A percentile compares a stretch with the other conserved stretches of the same genome.
phyloP scores from a whole-genome alignment of 2,888 invertebrate species.

The Odiellus spinosus region DNA sequence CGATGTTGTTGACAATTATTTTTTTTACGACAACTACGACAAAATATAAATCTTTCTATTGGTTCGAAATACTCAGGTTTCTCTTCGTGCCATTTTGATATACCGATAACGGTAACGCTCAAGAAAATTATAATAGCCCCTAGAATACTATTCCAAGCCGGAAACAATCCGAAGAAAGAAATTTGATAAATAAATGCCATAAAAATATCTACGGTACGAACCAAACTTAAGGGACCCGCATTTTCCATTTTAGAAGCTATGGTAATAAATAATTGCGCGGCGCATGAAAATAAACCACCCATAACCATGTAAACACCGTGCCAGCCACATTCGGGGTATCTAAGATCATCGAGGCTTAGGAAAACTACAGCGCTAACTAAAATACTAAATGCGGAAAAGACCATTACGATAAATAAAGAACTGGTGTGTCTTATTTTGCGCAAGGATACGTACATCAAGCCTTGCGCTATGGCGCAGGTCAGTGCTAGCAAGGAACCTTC shows the following conservation, averaged over 20 bases:
- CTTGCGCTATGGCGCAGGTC: slow-evolving; percentile 2
- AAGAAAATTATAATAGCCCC: slow-evolving; percentile 9
- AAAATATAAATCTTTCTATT: too few species aligned
- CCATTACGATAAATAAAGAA: slow-evolving; percentile 4
- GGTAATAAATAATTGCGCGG: slow-evolving; percentile 10
- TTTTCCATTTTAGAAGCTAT: slow-evolving; percentile 10
- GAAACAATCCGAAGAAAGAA: slow-evolving; percentile 5
- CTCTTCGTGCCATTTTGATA: slow-evolving; percentile 3
- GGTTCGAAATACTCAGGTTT: too few species aligned
- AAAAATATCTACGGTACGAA: slow-evolving; percentile 8
- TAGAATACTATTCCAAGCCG: slow-evolving; percentile 3
- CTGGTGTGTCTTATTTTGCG: slow-evolving; percentile 5
- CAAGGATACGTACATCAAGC: slow-evolving; percentile 8
- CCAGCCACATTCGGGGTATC: not conserved
- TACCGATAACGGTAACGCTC: slow-evolving; percentile 5
- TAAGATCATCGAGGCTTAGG: slow-evolving; percentile 1
- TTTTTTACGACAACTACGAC: too few species aligned
- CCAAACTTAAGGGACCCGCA: slow-evolving; percentile 9
- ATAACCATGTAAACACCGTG: slow-evolving; percentile 3
- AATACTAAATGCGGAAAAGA: not conserved
- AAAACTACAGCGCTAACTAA: slow-evolving; percentile 1
- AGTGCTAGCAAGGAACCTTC: slow-evolving; percentile 5
- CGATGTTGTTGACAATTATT: too few species aligned
- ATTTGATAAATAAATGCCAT: slow-evolving; percentile 12
- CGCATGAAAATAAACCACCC: slow-evolving; percentile 2